Conservation (phyloP, 1,140 invertebrate genomes). For the Anadara kagoshimensis region DNA sequence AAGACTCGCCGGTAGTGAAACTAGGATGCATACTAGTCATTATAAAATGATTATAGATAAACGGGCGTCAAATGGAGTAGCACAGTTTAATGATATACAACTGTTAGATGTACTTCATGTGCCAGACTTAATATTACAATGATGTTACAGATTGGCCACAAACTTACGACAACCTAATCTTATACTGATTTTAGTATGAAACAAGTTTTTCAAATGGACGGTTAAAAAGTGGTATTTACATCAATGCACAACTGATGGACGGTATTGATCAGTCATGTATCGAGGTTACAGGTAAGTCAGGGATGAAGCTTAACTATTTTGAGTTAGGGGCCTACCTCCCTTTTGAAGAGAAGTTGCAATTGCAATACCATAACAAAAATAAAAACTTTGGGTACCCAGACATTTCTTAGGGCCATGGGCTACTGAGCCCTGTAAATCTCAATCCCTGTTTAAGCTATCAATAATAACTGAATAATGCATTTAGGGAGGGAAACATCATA, state of each 20-base stretch:
- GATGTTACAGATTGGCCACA: constrained; percentile 29
- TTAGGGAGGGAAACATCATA: too few species aligned
- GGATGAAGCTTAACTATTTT: too few species aligned
- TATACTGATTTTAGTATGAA: constrained; percentile 23
- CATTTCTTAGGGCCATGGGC: too few species aligned
- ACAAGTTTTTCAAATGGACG: not conserved
- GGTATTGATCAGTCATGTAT: constrained; percentile 31
- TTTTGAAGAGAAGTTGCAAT: too few species aligned
- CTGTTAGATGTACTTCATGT: constrained; percentile 36
- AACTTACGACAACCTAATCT: constrained; percentile 35
- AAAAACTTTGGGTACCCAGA: too few species aligned
- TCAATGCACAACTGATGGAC: constrained; percentile 27
- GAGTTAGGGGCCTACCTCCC: too few species aligned
- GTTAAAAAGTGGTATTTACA: not conserved
- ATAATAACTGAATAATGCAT: too few species aligned
- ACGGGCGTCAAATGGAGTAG: constrained; percentile 25
- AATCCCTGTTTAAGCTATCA: too few species aligned
- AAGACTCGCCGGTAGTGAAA: constrained; percentile 31
- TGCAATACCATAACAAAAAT: too few species aligned
- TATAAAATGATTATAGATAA: constrained; percentile 29
- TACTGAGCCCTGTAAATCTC: too few species aligned
- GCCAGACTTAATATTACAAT: constrained; percentile 38
- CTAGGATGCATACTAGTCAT: constrained; percentile 14
- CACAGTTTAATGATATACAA: constrained; percentile 29
- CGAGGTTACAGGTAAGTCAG: constrained; percentile 29